phyloP scores from a whole-genome alignment of 1,140 invertebrate species.

The Gyrodactylus salaris region DNA sequence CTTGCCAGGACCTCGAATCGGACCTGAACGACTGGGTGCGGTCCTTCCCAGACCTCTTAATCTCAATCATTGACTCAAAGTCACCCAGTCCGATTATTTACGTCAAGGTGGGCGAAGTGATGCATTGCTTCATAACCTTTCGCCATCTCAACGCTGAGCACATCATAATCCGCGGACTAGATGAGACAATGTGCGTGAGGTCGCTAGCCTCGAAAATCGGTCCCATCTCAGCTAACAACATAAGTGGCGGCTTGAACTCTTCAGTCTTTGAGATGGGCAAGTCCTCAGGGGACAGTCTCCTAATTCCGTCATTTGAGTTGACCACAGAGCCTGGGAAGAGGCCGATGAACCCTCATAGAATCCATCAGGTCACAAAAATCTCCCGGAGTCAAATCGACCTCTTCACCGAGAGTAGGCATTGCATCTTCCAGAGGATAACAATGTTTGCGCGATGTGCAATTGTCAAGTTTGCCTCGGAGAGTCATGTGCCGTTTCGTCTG shows the following conservation, averaged over 20 bases:
- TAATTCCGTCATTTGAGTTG: neutral
- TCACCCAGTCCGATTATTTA: neutral
- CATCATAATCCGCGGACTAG: neutral
- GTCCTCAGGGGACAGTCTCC: neutral
- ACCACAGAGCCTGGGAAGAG: neutral
- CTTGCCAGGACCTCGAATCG: neutral
- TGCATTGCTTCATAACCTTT: neutral
- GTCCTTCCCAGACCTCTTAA: neutral
- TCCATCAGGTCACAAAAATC: neutral
- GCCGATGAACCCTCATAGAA: neutral
- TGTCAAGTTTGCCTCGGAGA: neutral
- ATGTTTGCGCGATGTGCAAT: neutral
- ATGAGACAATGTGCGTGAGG: neutral
- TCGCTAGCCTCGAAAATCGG: neutral
- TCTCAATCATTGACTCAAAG: neutral
- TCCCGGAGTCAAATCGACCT: neutral
- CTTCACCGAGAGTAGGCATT: neutral
- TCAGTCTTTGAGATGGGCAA: neutral
- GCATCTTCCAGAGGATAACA: neutral
- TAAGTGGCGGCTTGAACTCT: neutral
- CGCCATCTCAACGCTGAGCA: neutral
- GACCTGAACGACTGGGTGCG: neutral
- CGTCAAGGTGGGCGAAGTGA: neutral
- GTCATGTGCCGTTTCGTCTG: neutral
- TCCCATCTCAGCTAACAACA: neutral